phyloP scores from a whole-genome alignment of 2,113 vertebrate species.

The Gallinago paraguaiae region DNA sequence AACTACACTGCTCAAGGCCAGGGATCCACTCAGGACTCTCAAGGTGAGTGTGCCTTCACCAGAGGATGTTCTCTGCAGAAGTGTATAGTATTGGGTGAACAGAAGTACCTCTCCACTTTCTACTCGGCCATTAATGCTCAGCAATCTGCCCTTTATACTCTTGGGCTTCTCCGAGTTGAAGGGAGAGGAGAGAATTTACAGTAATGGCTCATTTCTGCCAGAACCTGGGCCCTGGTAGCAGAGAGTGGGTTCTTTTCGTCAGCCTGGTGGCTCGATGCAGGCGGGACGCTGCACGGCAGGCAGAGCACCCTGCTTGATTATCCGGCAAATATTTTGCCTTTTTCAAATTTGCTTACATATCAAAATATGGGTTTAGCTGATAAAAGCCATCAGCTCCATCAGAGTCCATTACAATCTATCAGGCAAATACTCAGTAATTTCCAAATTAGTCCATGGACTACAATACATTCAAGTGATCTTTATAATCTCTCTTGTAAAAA shows the following conservation, averaged over 20 bases:
- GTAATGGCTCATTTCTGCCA: background rate
- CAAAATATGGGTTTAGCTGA: conserved; percentile 62
- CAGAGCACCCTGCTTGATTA: background rate
- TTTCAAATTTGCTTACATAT: conserved; percentile 60
- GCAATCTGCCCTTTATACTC: background rate
- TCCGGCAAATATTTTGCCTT: conserved; percentile 60
- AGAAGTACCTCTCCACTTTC: background rate
- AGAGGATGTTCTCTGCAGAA: background rate
- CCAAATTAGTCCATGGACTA: conserved; percentile 40
- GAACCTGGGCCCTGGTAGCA: background rate
- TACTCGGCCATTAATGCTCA: background rate
- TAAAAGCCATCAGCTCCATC: conserved; percentile 60
- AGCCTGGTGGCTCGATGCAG: background rate
- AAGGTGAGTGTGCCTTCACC: background rate
- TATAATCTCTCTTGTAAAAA: conserved; percentile 53
- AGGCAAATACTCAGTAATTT: conserved; percentile 55
- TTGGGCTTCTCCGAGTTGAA: background rate
- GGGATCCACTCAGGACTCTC: background rate
- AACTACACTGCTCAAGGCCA: background rate
- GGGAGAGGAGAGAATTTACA: background rate
- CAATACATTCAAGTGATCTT: conserved; percentile 44
- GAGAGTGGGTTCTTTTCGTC: background rate
- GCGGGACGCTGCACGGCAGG: background rate
- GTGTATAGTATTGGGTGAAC: background rate
- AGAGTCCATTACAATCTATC: conserved; percentile 44